Base-by-base conservation (phyloP, 2,888 invertebrate species). In the Protonemura montana region DNA sequence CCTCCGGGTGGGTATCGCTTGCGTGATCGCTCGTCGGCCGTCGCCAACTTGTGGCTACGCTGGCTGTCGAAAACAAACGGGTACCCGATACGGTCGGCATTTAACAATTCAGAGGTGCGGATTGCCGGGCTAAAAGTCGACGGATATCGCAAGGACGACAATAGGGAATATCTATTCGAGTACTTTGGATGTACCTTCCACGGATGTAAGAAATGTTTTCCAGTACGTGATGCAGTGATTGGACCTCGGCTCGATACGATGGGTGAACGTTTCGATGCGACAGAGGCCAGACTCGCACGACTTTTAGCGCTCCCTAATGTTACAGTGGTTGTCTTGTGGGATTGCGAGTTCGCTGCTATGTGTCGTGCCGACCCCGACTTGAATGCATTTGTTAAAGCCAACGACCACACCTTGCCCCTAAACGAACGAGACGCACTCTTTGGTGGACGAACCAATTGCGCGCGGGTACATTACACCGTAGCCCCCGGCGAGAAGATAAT, bases 371-470 rank as follows among this genome's bases (percentile, higher is more conserved):
- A 30, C n/a, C 30, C 82, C 21, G 82, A 7, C 21, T 3, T 82
- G 3, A 25, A n/a, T 16, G 10, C 1, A 6, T 82, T 82, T 25
- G 3, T 82, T 10, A 35, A 10, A 10, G 35, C 35, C 3, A n/a
- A 30, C 30, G 10, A 21, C 30, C 29, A 82, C 30, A 30, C 29
- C 21, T 29, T 30, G 21, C 82, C 29, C 0, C 82, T 28, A 3
- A 88, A 89, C 59, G 88, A 89, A 5, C 80, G 89, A 10, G 88
- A 89, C 86, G 88, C 88, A 0, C 89, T 90, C 86, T 89, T 87
- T 85, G 89, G 89, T 7, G 90, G 89, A 21, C 87, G 90, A 13
- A 89, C 89, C 5, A 88, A 88, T 81, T 88, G 88, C 35, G 86
- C 85, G 25, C 84, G 86, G 76, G 1, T 41, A 26, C 88, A 89